phyloP scores from a whole-genome alignment of 2,888 invertebrate genomes.

The Atethmia centrago region DNA sequence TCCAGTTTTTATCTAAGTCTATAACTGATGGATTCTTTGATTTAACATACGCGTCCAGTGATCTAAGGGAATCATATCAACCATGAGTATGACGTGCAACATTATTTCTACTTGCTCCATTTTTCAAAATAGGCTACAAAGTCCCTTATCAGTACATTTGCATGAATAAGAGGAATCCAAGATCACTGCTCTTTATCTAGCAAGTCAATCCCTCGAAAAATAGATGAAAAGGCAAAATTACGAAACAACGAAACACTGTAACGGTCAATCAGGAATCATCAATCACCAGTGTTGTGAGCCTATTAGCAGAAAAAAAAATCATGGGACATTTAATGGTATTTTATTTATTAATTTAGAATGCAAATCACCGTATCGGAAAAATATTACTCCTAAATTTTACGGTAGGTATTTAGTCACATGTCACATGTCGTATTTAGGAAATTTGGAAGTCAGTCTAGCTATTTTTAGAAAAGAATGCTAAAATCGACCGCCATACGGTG shows the following conservation, averaged over 20 bases:
- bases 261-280: background rate
- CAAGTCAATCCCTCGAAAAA: background rate
- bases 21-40: background rate
- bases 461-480: background rate
- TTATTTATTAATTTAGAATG: too few relatives aligned
- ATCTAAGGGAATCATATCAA: background rate
- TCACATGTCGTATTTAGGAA: too few relatives aligned
- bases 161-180: background rate
- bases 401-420: background rate
- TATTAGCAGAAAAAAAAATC: background rate
- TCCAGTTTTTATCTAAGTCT: background rate
- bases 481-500: slow-evolving; percentile 1
- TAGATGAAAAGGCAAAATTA: background rate
- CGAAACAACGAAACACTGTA: background rate
- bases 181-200: background rate
- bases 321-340: background rate
- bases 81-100: background rate
- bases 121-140: slow-evolving; percentile 34
- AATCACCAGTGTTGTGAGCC: background rate
- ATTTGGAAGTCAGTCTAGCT: background rate
- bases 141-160: slow-evolving; percentile 1
- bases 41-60: background rate
- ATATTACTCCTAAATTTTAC: background rate
- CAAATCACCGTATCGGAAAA: background rate
- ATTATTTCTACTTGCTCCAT: slow-evolving; percentile 32